phyloP scores from a whole-genome alignment of 2,797 vertebrate species.

The Hozukius guyotensis region DNA sequence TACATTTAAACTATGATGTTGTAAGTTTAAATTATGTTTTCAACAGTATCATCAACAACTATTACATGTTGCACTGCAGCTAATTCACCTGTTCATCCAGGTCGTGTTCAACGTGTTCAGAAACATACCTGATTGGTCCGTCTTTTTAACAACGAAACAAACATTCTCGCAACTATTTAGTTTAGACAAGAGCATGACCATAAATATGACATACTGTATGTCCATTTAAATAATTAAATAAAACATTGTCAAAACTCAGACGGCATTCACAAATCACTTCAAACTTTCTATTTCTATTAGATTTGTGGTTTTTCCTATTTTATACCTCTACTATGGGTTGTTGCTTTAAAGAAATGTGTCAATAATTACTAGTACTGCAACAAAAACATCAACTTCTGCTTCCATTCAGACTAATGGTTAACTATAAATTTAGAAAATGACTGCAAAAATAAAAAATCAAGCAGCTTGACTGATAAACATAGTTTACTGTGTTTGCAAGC shows the following conservation, averaged over 20 bases:
- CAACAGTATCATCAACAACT: conserved; percentile 7
- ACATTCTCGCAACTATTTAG: not conserved
- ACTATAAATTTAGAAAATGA: not conserved
- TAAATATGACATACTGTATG: not conserved
- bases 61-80: conserved; percentile 2
- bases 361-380: not conserved
- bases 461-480: not conserved
- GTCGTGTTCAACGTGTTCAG: conserved; percentile 11
- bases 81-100: conserved; percentile 40
- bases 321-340: not conserved
- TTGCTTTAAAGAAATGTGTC: not conserved
- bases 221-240: not conserved
- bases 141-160: conserved; percentile 26
- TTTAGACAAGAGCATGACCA: not conserved
- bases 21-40: conserved; percentile 42
- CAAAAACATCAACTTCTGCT: not conserved
- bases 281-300: not conserved
- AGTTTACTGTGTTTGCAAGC: not conserved
- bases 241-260: conserved; percentile 8
- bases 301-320: not conserved
- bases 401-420: not conserved
- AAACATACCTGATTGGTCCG: conserved; percentile 25
- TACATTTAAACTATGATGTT: conserved; percentile 23
- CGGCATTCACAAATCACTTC: not conserved
- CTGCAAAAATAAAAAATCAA: not conserved